Evolutionary conservation across 2,113 vertebrate species (phyloP), one percentile per base, ranked within the genome.

Genomic region (Salvator merianae): DNA sequence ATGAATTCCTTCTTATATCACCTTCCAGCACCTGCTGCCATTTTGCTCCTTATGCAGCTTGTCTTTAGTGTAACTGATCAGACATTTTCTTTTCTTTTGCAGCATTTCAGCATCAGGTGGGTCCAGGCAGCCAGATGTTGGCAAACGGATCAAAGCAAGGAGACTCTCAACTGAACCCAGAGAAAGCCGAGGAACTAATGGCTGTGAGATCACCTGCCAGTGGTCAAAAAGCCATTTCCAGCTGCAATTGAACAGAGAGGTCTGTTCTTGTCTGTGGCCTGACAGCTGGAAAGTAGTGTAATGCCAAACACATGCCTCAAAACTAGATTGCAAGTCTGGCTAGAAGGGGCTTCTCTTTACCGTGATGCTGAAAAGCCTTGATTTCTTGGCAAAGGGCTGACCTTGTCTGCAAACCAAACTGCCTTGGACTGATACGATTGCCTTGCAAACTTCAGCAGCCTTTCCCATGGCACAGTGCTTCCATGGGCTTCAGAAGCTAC

Each of bases 141-240:
- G 55, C 59, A 38, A 85, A 85, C n/a, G 83, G 83, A 32, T 72
- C 83, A 36, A 85, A 79, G 68, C 59, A 85, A 28, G 26, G 74
- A 14, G 40, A 79, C 59, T 32, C 76, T 30, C 55, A 73, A n/a
- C 40, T 79, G 24, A 72, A 63, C 32, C 32, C 72, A n/a, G 69
- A 28, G 77, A 85, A 24, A 22, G 77, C 43, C 34, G 68, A 85
- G 16, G 77, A 85, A 59, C 18, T 85, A 22, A 79, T 79, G 40
- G 7, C 53, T 20, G 77, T 73, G 77, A 79, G 47, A 34, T 73
- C 76, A 79, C 38, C 77, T 85, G 38, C 68, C 70, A 65, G 65
- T 65, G 77, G 68, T 79, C 83, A 79, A 59, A 85, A 79, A 69
- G 77, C 77, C 32, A 85, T 85, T 79, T 65, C 83, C 69, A 85